A percentile compares a stretch with the other conserved stretches of the same genome.
Evolutionary conservation across 2,888 invertebrate species (phyloP).

Genomic region (Drosophila picticornis): DNA sequence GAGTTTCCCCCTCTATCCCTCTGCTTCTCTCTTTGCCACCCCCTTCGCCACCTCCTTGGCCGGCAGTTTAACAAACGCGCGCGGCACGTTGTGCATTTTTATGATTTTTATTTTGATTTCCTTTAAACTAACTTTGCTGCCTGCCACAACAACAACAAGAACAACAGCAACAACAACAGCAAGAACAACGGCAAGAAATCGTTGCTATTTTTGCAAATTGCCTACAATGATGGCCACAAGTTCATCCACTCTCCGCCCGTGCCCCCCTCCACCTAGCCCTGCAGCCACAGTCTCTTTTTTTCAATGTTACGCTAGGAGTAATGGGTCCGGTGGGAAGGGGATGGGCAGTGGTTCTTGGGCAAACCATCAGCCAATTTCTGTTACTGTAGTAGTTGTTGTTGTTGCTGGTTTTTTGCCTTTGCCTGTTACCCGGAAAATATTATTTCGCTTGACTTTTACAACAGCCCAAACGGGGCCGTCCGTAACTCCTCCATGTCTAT

Average conservation of each 20-base stretch:
- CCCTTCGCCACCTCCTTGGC: slow-evolving; percentile 17
- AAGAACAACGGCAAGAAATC: slow-evolving; percentile 51
- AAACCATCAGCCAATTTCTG: slow-evolving; percentile 42
- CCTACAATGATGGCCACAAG: slow-evolving; percentile 80
- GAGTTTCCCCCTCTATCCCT: background rate
- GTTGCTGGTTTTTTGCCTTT: slow-evolving; percentile 45
- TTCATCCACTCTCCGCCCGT: slow-evolving; percentile 44
- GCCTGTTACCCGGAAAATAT: slow-evolving; percentile 80
- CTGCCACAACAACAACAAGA: slow-evolving; percentile 40
- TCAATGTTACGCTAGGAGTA: slow-evolving; percentile 66
- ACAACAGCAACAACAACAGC: background rate
- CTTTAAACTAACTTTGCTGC: slow-evolving; percentile 76
- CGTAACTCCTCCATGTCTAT: slow-evolving; percentile 24
- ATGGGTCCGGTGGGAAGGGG: slow-evolving; percentile 1
- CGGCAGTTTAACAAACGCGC: slow-evolving; percentile 61
- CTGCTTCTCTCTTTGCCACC: background rate
- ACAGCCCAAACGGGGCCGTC: slow-evolving; percentile 55
- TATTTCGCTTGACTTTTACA: slow-evolving; percentile 82
- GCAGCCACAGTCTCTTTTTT: slow-evolving; percentile 29
- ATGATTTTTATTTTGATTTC: slow-evolving; percentile 82
- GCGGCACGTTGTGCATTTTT: slow-evolving; percentile 79
- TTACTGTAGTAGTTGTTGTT: slow-evolving; percentile 14
- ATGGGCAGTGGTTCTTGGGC: background rate
- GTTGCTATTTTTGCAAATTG: slow-evolving; percentile 80
- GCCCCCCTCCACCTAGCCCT: slow-evolving; percentile 1